A percentile compares a stretch with the other conserved stretches of the same genome.
Conservation (phyloP, 2,113 vertebrate genomes). For the Cyprinodon brontotheroides region DNA sequence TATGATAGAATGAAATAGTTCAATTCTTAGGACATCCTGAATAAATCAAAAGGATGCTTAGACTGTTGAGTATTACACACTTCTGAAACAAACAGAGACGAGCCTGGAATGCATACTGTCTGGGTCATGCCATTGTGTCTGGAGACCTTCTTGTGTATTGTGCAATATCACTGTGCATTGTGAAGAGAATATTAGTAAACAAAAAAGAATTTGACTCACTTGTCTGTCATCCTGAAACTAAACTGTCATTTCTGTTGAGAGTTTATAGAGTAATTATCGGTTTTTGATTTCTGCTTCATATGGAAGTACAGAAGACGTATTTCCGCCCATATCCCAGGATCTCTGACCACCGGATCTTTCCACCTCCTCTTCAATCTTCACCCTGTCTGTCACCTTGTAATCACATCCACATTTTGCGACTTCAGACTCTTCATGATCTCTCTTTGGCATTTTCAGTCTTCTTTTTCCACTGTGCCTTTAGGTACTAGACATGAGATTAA, state of each 20-base stretch:
- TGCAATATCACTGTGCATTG: neutral
- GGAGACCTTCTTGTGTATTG: constrained; percentile 7
- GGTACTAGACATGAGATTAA: constrained; percentile 27
- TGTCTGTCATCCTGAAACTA: neutral
- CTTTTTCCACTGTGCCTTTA: constrained; percentile 5
- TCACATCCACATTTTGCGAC: constrained; percentile 26
- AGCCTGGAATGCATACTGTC: constrained; percentile 23
- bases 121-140: constrained; percentile 7
- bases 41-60: constrained; percentile 31
- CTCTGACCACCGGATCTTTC: constrained; percentile 25
- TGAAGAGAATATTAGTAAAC: constrained; percentile 5
- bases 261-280: constrained; percentile 34
- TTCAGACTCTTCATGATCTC: constrained; percentile 24
- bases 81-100: constrained; percentile 8
- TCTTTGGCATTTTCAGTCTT: constrained; percentile 10
- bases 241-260: neutral
- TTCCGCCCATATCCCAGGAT: constrained; percentile 15
- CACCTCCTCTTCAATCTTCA: constrained; percentile 14
- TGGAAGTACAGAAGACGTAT: neutral
- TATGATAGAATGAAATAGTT: constrained; percentile 16
- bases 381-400: constrained; percentile 22
- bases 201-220: neutral
- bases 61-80: constrained; percentile 16
- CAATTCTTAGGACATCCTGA: constrained; percentile 4
- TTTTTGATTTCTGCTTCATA: constrained; percentile 16